Conservation (phyloP, 2,797 vertebrate species). For the Sebastes steindachneri region DNA sequence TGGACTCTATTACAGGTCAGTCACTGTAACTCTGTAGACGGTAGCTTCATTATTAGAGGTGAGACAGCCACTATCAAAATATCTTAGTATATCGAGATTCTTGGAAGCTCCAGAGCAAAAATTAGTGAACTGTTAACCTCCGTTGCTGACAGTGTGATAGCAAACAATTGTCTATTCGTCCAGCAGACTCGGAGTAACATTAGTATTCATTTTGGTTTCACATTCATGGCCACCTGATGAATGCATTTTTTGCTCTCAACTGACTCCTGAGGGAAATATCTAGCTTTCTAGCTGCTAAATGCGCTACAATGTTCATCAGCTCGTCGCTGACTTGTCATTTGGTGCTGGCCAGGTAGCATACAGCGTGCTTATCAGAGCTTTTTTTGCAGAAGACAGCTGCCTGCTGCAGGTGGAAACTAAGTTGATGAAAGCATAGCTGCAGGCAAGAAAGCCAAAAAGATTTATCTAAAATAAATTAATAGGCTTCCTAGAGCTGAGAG, state of each 20-base stretch:
- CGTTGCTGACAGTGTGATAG: background rate
- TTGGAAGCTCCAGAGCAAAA: background rate
- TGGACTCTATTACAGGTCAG: constrained; percentile 80
- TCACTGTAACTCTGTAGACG: background rate
- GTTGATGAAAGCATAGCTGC: constrained; percentile 16
- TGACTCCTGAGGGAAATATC: background rate
- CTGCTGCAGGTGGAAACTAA: background rate
- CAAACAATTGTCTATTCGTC: background rate
- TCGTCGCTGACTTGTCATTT: background rate
- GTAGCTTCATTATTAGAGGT: background rate
- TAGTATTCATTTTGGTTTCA: background rate
- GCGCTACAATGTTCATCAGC: background rate
- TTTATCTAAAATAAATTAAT: constrained; percentile 28
- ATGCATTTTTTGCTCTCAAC: background rate
- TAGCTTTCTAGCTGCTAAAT: background rate
- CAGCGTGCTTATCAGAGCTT: background rate
- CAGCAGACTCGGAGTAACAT: background rate
- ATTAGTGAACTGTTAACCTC: too few relatives aligned
- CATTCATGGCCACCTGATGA: background rate
- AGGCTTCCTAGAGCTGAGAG: background rate
- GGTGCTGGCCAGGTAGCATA: background rate
- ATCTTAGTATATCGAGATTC: background rate
- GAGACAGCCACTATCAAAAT: background rate
- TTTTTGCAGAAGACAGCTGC: constrained; percentile 12
- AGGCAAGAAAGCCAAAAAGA: constrained; percentile 26